Conservation (phyloP, 1,140 invertebrate genomes). For the Drosophila sproati region DNA sequence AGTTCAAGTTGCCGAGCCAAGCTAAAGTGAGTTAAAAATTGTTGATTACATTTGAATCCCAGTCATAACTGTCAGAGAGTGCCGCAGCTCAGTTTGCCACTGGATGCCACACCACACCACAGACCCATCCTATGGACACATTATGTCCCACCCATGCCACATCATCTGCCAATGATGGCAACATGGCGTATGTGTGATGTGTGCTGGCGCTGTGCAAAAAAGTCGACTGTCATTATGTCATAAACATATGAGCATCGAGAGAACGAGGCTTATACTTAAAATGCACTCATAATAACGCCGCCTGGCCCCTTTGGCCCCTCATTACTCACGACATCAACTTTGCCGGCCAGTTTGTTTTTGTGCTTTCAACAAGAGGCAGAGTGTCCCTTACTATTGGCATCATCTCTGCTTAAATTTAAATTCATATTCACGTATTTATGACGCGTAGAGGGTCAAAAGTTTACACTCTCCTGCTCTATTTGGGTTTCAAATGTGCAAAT, state of each 20-base stretch:
- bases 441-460: neutral
- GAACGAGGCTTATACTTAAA: slow-evolving; percentile 58
- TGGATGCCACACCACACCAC: neutral
- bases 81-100: slow-evolving; percentile 14
- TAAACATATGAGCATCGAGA: slow-evolving; percentile 54
- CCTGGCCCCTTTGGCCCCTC: slow-evolving; percentile 6
- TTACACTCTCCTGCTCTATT: neutral
- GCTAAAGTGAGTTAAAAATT: slow-evolving; percentile 55
- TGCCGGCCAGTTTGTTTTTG: neutral
- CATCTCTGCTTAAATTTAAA: slow-evolving; percentile 29
- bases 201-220: slow-evolving; percentile 29
- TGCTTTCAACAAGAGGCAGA: neutral
- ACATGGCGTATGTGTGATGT: slow-evolving; percentile 62
- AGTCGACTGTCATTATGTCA: slow-evolving; percentile 76
- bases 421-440: neutral
- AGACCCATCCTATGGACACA: neutral
- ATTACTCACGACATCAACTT: neutral
- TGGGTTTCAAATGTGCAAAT: too few species aligned
- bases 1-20: slow-evolving; percentile 17
- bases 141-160: neutral
- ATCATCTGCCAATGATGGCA: slow-evolving; percentile 32
- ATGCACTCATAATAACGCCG: slow-evolving; percentile 54
- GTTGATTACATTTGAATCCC: slow-evolving; percentile 80
- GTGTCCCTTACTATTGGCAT: slow-evolving; percentile 37
- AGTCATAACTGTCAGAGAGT: slow-evolving; percentile 78